Evolutionary conservation across 1,140 invertebrate genomes (phyloP).

Genomic region (Belonocnema kinseyi): DNA sequence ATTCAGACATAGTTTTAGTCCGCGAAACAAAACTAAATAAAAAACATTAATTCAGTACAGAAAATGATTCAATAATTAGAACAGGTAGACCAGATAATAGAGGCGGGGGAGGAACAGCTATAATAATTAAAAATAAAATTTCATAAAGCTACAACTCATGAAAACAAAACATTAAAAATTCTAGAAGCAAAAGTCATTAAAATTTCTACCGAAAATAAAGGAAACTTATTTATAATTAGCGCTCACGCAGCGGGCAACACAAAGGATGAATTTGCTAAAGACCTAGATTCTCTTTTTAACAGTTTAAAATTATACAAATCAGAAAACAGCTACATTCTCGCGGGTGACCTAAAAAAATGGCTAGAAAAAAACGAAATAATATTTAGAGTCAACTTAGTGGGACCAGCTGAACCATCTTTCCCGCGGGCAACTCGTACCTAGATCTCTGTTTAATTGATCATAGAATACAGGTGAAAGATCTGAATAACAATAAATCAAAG

Average conservation of each 20-base stretch:
- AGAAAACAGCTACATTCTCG: conserved; percentile 20
- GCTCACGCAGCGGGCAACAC: background rate
- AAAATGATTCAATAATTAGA: conserved; percentile 37
- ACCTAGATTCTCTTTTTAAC: background rate
- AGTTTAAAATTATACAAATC: background rate
- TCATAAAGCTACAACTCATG: conserved; percentile 7
- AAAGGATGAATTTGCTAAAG: background rate
- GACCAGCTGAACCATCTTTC: conserved; percentile 18
- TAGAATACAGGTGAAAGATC: background rate
- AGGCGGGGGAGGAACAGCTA: conserved; percentile 39
- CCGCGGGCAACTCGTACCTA: conserved; percentile 1
- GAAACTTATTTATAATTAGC: background rate
- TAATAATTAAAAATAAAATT: conserved; percentile 26
- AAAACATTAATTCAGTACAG: too few relatives aligned
- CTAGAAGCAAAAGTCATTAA: background rate
- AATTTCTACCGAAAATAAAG: background rate
- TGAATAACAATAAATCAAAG: background rate
- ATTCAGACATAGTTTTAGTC: conserved; percentile 44
- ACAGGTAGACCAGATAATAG: conserved; percentile 36
- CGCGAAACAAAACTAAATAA: conserved; percentile 39
- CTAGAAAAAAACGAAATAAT: background rate
- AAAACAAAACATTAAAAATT: background rate
- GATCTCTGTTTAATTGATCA: conserved; percentile 2
- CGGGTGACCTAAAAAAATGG: conserved; percentile 34
- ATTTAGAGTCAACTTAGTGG: background rate